Evolutionary conservation across 1,140 invertebrate genomes (phyloP).

Genomic region (Aphelenchoides fujianensis): DNA sequence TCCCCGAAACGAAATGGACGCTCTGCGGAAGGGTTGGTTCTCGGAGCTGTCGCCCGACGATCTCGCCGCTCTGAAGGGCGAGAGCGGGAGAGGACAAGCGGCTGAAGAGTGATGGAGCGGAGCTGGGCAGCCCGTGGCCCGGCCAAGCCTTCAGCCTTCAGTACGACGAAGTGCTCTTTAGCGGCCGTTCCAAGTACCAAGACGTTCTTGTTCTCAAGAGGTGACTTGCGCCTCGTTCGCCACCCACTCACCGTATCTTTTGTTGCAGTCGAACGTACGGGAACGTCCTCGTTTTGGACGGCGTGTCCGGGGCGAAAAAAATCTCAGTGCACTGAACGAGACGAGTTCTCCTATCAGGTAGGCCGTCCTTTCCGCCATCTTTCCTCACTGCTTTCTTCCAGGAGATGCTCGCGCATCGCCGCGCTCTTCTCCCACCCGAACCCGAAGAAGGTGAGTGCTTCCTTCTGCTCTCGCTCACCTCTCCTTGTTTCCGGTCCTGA

Average conservation of each 20-base stretch:
- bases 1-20: no score
- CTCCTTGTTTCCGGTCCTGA: no score
- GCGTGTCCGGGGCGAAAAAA: no score
- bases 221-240: constrained; percentile 57
- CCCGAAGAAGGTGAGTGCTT: constrained; percentile 75
- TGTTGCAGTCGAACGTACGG: constrained; percentile 77
- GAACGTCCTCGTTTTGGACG: constrained; percentile 83
- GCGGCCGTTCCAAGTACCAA: constrained; percentile 81
- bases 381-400: no score
- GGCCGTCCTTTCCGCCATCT: no score
- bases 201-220: constrained; percentile 84
- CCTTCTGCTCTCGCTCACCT: no score
- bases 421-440: constrained; percentile 83
- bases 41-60: constrained; percentile 69
- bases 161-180: constrained; percentile 77
- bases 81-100: constrained; percentile 27
- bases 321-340: constrained; percentile 90
- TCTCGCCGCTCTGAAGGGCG: constrained; percentile 41
- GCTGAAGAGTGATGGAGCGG: constrained; percentile 64
- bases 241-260: no score
- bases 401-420: constrained; percentile 94
- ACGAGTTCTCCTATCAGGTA: constrained; percentile 97
- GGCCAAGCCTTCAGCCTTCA: constrained; percentile 84
- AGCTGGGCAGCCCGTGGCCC: constrained; percentile 80
- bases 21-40: constrained; percentile 79